These are phyloP conservation scores for Sula dactylatra DNA, from an alignment of 2,113 vertebrate genomes.

Conservation along the genomic window DNA sequence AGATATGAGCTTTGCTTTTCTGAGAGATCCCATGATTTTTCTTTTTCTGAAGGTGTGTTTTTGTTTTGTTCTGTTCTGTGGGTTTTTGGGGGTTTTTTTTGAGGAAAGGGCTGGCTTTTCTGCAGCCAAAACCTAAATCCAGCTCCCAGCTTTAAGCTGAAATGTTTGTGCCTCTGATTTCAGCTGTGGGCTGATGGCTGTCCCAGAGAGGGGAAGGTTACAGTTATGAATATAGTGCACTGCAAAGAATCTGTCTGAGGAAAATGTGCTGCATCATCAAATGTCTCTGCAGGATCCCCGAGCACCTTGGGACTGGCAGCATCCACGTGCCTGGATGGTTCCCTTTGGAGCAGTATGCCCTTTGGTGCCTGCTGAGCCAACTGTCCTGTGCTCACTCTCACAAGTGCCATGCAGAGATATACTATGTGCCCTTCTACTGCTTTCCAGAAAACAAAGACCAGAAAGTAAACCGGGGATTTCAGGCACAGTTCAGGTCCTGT, in stretches of 20 bases:
- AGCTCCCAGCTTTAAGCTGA: background rate
- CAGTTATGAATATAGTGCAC: background rate
- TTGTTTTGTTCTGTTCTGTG: background rate
- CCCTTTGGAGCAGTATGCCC: background rate
- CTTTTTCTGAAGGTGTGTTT: background rate
- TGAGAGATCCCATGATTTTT: background rate
- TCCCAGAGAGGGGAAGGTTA: background rate
- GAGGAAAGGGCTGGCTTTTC: background rate
- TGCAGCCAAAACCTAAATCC: background rate
- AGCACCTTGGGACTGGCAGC: background rate
- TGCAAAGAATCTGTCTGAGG: background rate
- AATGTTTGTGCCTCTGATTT: background rate
- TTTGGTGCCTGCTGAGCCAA: background rate
- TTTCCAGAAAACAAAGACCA: background rate
- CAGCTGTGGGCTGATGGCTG: background rate
- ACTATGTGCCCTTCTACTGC: background rate
- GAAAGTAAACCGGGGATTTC: background rate
- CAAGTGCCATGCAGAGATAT: background rate
- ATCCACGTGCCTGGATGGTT: accelerated
- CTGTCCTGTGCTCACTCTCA: accelerated
- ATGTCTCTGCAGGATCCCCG: background rate
- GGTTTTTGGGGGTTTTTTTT: too few relatives aligned
- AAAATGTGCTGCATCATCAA: background rate
- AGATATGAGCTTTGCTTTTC: background rate
- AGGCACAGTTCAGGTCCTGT: accelerated